Conservation (phyloP, 1,140 invertebrate genomes). For the Orchesella cincta region DNA sequence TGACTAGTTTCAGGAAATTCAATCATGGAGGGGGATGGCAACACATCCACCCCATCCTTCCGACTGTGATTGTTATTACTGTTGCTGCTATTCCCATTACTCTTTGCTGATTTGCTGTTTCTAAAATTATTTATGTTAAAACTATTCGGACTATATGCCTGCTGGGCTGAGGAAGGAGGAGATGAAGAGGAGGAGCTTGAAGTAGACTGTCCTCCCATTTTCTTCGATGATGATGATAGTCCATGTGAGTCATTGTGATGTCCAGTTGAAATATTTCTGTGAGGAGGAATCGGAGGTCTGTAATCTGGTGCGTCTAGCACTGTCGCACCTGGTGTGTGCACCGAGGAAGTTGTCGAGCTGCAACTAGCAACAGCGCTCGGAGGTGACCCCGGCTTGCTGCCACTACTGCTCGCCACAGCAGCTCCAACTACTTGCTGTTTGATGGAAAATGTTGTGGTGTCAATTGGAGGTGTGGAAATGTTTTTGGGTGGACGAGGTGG, state of each 20-base stretch:
- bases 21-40: constrained; percentile 10
- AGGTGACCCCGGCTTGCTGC: constrained; percentile 49
- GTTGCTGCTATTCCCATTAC: constrained; percentile 17
- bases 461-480: constrained; percentile 61
- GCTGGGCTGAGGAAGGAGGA: background rate
- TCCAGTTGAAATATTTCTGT: constrained; percentile 66
- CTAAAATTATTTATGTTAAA: constrained; percentile 24
- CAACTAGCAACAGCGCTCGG: constrained; percentile 38
- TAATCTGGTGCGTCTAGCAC: constrained; percentile 64
- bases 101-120: constrained; percentile 23
- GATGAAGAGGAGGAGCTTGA: background rate
- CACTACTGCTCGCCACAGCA: constrained; percentile 64
- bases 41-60: background rate
- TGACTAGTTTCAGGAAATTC: constrained; percentile 27
- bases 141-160: constrained; percentile 22
- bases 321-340: constrained; percentile 41
- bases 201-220: constrained; percentile 39
- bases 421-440: constrained; percentile 56
- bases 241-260: constrained; percentile 55
- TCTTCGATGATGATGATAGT: constrained; percentile 51
- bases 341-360: constrained; percentile 34
- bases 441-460: constrained; percentile 73
- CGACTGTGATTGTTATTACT: constrained; percentile 3
- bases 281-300: constrained; percentile 81
- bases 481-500: constrained; percentile 63